Evolutionary conservation across 2,888 invertebrate genomes (phyloP), one percentile per base, ranked within the genome.

Genomic region (Sesia bembeciformis): DNA sequence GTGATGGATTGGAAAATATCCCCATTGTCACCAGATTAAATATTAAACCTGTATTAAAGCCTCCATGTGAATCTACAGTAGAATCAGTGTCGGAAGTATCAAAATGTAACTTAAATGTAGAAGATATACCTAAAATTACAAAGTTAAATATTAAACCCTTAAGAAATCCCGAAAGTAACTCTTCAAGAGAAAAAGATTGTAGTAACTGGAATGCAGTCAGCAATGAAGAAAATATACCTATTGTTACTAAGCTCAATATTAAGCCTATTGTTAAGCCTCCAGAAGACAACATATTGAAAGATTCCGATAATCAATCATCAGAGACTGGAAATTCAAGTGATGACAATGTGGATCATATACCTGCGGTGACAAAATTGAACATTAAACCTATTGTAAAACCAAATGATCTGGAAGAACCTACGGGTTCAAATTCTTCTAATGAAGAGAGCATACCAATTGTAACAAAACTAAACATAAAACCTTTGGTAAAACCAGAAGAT

Each of bases 91-190:
- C 89, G 78, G 81, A 84, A 73, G 79, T 88, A 72, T 90, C 91
- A 69, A 90, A 90, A 78, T 79, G 91, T 72, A 90, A 90, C 71
- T 77, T 72, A 84, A 83, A 74, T 70, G 67, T 79, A 80, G 85
- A 85, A 63, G 81, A 83, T 74, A 70, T 88, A 83, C 78, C 90
- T 87, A 86, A 90, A 87, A 71, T 90, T 65, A 82, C 82, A 70
- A 90, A 90, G 78, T 76, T 90, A 75, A 87, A 88, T 79, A 89
- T 90, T 65, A 92, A 90, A 80, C 91, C 84, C 68, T 72, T 91
- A 78, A 87, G 78, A 70, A 84, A 76, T 62, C 88, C 85, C 70
- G 90, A 80, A 65, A 80, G 70, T 60, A 76, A 71, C 65, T 72
- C 78, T 80, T 81, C 78, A 68, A 78, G 81, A 71, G 71, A 76